Conservation (phyloP, 2,113 vertebrate species). For the Panthera tigris region DNA sequence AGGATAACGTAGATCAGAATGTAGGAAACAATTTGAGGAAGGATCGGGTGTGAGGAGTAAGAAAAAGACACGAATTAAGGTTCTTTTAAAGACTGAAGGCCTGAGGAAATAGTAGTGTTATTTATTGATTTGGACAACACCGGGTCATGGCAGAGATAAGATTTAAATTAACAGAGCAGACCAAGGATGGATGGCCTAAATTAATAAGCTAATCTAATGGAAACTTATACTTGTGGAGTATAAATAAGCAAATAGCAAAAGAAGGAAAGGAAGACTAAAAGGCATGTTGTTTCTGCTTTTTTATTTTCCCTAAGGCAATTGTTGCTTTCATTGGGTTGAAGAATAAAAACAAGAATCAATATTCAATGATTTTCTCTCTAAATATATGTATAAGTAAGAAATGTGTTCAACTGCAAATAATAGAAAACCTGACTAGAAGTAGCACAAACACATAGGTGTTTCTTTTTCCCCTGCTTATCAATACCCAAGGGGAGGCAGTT, state of each 20-base stretch:
- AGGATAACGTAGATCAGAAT: rapidly evolving
- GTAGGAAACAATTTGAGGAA: not conserved
- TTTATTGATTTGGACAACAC: not conserved
- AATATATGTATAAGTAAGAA: slow-evolving; percentile 35
- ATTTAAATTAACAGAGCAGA: slow-evolving; percentile 2
- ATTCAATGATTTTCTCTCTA: slow-evolving; percentile 20
- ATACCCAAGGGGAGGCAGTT: too few relatives aligned
- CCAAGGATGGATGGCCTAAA: not conserved
- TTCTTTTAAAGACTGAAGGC: not conserved
- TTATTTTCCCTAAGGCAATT: slow-evolving; percentile 9
- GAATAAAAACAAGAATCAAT: slow-evolving; percentile 31
- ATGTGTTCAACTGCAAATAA: not conserved
- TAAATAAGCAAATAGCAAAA: slow-evolving; percentile 9
- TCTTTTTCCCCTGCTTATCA: not conserved
- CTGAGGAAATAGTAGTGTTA: not conserved
- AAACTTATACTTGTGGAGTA: not conserved
- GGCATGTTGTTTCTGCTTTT: not conserved
- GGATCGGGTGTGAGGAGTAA: not conserved
- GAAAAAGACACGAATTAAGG: not conserved
- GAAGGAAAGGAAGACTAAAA: not conserved
- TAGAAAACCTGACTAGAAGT: not conserved
- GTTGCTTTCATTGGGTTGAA: not conserved
- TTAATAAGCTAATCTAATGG: not conserved
- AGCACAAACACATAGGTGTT: not conserved
- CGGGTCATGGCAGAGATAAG: not conserved